Conservation (phyloP, 2,113 vertebrate genomes). For the Rhinoderma darwinii region DNA sequence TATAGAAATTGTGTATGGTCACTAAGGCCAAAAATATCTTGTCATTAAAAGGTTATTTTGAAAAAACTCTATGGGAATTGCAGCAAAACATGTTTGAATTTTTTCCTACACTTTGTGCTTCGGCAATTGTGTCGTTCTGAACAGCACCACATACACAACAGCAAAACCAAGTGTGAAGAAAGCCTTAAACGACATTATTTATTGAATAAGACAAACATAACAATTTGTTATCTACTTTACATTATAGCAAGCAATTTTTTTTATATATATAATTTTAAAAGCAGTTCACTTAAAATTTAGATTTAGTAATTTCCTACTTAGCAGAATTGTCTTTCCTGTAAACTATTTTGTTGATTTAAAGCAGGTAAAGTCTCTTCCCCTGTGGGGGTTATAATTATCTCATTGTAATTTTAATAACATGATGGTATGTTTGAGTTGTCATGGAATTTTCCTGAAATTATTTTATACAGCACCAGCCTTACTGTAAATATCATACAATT, state of each 20-base stretch:
- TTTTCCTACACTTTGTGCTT: not conserved
- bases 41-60: too few relatives aligned
- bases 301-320: not conserved
- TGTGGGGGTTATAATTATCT: not conserved
- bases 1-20: too few relatives aligned
- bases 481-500: not conserved
- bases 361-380: not conserved
- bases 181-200: not conserved
- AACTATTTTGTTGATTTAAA: not conserved
- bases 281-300: not conserved
- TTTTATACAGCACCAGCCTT: not conserved
- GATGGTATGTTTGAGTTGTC: not conserved
- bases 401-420: slow-evolving; percentile 19
- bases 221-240: not conserved
- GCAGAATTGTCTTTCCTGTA: not conserved
- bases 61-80: too few relatives aligned
- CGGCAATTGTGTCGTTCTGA: not conserved
- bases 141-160: not conserved
- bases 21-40: too few relatives aligned
- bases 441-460: not conserved
- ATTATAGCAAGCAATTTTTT: not conserved
- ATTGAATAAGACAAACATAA: not conserved
- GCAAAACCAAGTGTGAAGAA: not conserved
- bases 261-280: not conserved
- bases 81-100: not conserved